phyloP scores from a whole-genome alignment of 2,113 vertebrate genomes.

The Petromus typicus region DNA sequence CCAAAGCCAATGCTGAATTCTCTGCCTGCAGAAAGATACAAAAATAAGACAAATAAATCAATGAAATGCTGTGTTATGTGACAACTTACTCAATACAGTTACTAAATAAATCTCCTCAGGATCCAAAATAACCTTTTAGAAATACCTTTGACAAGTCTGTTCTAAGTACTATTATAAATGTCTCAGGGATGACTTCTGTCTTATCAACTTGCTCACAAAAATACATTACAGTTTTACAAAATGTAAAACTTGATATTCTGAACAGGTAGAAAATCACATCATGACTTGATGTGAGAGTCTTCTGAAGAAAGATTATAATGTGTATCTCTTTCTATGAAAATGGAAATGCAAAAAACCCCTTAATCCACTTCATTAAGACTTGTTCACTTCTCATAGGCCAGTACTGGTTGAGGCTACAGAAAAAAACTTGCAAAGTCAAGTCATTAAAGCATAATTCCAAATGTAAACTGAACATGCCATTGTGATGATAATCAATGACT shows the following conservation, averaged over 20 bases:
- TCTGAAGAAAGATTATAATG: constrained; percentile 67
- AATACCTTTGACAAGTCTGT: constrained; percentile 68
- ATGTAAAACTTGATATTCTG: constrained; percentile 70
- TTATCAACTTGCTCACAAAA: constrained; percentile 75
- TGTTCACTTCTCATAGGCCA: constrained; percentile 46
- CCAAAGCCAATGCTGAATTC: constrained; percentile 92
- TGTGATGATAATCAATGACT: background rate
- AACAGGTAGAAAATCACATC: constrained; percentile 66
- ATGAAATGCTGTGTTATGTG: constrained; percentile 61
- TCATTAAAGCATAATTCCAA: constrained; percentile 22
- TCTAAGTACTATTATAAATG: constrained; percentile 77
- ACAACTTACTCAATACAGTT: constrained; percentile 68
- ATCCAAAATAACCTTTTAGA: constrained; percentile 76
- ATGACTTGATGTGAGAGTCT: constrained; percentile 58
- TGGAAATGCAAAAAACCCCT: constrained; percentile 56
- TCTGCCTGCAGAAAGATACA: constrained; percentile 88
- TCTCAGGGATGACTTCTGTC: constrained; percentile 73
- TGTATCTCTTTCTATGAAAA: constrained; percentile 63
- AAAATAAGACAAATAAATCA: constrained; percentile 79
- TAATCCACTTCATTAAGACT: constrained; percentile 52
- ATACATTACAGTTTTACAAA: constrained; percentile 72
- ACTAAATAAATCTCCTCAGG: constrained; percentile 67
- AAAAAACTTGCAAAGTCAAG: constrained; percentile 38
- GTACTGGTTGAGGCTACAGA: constrained; percentile 32
- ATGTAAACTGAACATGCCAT: constrained; percentile 25